Percentiles rank a stretch among this genome's conserved stretches.
Conservation (phyloP, 2,888 invertebrate species). For the Meliscaeva auricollis region DNA sequence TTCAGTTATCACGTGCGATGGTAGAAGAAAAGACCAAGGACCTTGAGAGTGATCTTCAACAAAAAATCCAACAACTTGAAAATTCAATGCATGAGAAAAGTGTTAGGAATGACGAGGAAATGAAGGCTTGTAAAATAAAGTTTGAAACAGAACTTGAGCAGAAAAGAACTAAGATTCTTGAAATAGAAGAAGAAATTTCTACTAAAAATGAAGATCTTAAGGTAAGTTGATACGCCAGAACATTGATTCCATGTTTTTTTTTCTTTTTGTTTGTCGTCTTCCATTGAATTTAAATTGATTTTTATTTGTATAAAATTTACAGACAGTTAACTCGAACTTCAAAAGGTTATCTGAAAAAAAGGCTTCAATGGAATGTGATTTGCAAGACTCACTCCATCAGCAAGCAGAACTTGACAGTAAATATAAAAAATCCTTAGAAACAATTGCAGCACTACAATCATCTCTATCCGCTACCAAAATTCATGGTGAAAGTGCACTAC, state of each 20-base stretch:
- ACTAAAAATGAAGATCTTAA: conserved; percentile 43
- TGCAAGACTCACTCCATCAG: conserved; percentile 88
- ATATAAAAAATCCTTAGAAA: conserved; percentile 78
- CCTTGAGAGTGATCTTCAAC: conserved; percentile 49
- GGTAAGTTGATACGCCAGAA: too few species aligned
- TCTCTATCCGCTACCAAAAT: conserved; percentile 79
- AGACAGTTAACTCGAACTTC: conserved; percentile 88
- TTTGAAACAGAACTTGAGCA: conserved; percentile 25
- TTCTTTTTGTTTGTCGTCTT: neutral
- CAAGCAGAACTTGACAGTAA: conserved; percentile 88
- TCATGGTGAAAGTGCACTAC: conserved; percentile 79
- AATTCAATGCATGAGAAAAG: neutral
- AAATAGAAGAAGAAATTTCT: conserved; percentile 18
- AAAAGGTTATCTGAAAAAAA: conserved; percentile 85
- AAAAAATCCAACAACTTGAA: conserved; percentile 50
- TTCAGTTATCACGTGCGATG: conserved; percentile 23
- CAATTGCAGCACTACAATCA: conserved; percentile 79
- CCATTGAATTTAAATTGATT: too few species aligned
- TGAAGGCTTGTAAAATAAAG: neutral
- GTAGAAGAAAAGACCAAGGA: conserved; percentile 26
- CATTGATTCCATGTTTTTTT: too few species aligned
- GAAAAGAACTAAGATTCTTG: neutral
- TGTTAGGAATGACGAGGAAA: conserved; percentile 21
- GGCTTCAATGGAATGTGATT: conserved; percentile 86
- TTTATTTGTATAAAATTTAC: conserved; percentile 16